These are phyloP conservation scores for Troides aeacus DNA, from an alignment of 2,888 invertebrate species.

Conservation along the genomic window DNA sequence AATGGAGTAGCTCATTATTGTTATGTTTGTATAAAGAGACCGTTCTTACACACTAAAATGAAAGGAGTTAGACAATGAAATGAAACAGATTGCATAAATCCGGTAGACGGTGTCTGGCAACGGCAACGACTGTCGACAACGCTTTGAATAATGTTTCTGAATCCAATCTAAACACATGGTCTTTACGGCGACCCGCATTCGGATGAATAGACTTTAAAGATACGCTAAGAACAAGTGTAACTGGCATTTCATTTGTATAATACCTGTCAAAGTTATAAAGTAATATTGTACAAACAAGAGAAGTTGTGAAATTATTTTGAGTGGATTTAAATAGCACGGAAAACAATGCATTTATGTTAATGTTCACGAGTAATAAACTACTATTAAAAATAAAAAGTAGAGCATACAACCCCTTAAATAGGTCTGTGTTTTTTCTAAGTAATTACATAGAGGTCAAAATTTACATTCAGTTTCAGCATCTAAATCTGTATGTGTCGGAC, in stretches of 20 bases:
- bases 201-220: conserved; percentile 36
- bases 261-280: not conserved
- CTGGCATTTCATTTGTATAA: conserved; percentile 24
- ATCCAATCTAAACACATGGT: conserved; percentile 36
- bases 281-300: not conserved
- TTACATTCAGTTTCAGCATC: not conserved
- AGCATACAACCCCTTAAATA: not conserved
- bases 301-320: not conserved
- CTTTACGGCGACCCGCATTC: conserved; percentile 34
- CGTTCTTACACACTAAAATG: conserved; percentile 1
- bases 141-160: conserved; percentile 38
- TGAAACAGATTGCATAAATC: conserved; percentile 27
- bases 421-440: not conserved
- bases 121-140: conserved; percentile 35
- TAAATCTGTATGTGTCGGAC: too few relatives aligned
- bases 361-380: not conserved
- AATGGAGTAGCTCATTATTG: not conserved
- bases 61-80: conserved; percentile 12
- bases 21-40: not conserved
- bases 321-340: not conserved
- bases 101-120: conserved; percentile 31
- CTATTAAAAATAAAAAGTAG: not conserved
- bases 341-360: not conserved
- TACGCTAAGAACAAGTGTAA: conserved; percentile 34
- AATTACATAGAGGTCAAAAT: not conserved